Evolutionary conservation across 2,797 vertebrate genomes (phyloP).

Genomic region (Dallia pectoralis): DNA sequence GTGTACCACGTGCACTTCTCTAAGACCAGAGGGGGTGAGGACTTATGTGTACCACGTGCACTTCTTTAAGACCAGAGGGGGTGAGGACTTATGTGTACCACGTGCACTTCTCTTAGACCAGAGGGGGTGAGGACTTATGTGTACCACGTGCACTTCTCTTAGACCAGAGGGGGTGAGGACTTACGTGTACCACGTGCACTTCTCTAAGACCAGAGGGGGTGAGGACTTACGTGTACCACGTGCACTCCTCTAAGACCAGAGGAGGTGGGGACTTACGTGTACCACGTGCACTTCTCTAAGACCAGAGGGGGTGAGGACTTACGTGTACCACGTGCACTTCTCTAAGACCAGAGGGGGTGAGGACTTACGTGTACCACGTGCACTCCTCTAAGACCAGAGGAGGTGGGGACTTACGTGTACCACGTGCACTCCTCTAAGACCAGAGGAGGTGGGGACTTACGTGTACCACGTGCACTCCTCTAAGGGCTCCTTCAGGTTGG

Average conservation of each 20-base stretch:
- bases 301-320: slow-evolving; percentile 59
- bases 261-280: slow-evolving; percentile 81
- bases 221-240: slow-evolving; percentile 93
- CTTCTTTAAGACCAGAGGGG: slow-evolving; percentile 66
- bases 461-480: slow-evolving; percentile 94
- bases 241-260: slow-evolving; percentile 77
- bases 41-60: slow-evolving; percentile 98
- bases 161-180: slow-evolving; percentile 53
- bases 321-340: slow-evolving; percentile 96
- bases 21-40: slow-evolving; percentile 42
- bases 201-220: slow-evolving; percentile 59
- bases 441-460: slow-evolving; percentile 72
- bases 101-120: slow-evolving; percentile 79
- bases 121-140: slow-evolving; percentile 77
- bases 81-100: slow-evolving; percentile 92
- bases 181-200: slow-evolving; percentile 97
- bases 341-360: slow-evolving; percentile 54
- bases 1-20: slow-evolving; percentile 94
- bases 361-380: slow-evolving; percentile 94
- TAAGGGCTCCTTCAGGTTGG: slow-evolving; percentile 93
- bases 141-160: slow-evolving; percentile 92
- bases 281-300: slow-evolving; percentile 90
- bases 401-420: slow-evolving; percentile 87
- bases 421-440: slow-evolving; percentile 84
- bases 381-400: slow-evolving; percentile 76